phyloP scores from a whole-genome alignment of 2,113 vertebrate species.

The Coracopsis vasa region DNA sequence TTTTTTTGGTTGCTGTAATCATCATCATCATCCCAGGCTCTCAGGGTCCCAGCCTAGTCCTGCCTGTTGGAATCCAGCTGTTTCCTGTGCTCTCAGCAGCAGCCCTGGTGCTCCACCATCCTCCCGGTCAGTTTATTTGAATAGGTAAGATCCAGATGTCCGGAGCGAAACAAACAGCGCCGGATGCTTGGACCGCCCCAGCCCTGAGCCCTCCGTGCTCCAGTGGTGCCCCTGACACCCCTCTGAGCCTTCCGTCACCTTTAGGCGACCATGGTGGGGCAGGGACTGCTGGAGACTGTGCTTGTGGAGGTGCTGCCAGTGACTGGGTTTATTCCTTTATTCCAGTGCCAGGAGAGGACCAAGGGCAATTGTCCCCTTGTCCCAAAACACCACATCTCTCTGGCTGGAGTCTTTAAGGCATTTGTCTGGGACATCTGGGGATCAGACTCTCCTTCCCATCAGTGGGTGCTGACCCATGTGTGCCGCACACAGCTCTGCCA shows the following conservation, averaged over 20 bases:
- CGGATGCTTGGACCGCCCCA: background rate
- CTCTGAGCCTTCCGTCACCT: background rate
- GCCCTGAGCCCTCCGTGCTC: background rate
- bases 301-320: background rate
- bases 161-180: background rate
- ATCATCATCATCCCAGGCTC: background rate
- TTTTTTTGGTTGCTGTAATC: background rate
- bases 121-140: background rate
- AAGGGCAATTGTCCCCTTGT: background rate
- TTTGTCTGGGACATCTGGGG: background rate
- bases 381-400: background rate
- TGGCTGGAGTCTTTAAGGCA: background rate
- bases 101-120: background rate
- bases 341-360: background rate
- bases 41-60: background rate
- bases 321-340: background rate
- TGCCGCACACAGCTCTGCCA: background rate
- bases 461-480: background rate
- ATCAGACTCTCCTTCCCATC: background rate
- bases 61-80: background rate
- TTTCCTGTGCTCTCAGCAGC: background rate
- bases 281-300: accelerated
- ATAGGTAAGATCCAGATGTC: background rate
- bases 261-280: accelerated
- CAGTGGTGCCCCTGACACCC: accelerated